phyloP scores from a whole-genome alignment of 2,113 vertebrate genomes.

The Mionectes macconnelli region DNA sequence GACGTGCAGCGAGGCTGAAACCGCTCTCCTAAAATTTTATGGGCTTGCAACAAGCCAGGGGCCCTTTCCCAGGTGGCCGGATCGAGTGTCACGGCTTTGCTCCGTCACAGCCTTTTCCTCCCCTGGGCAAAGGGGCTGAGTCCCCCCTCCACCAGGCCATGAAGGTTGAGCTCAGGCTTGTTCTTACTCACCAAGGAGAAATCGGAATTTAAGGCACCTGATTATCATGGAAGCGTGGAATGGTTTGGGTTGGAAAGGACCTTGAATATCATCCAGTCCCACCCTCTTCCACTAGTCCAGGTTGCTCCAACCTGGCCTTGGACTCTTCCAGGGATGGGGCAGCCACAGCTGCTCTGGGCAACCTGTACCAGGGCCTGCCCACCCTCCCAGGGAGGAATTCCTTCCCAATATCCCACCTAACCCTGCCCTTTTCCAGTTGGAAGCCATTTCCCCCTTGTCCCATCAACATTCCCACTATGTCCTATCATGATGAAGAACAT shows the following conservation, averaged over 20 bases:
- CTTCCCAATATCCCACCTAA: fast-evolving
- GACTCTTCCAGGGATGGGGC: fast-evolving
- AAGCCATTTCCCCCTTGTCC: not conserved
- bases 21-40: not conserved
- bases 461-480: not conserved
- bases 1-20: not conserved
- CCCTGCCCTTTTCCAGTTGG: not conserved
- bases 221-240: not conserved
- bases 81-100: not conserved
- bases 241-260: not conserved
- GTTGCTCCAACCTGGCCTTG: not conserved
- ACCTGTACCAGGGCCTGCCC: fast-evolving
- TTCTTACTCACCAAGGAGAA: no score
- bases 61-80: not conserved
- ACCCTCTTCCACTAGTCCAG: not conserved
- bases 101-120: fast-evolving
- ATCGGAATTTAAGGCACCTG: no score
- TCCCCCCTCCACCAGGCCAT: fast-evolving
- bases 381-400: not conserved
- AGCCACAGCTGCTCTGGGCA: not conserved
- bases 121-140: not conserved
- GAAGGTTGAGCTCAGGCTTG: not conserved
- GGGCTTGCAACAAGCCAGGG: not conserved
- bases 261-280: not conserved
- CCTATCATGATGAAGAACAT: fast-evolving